phyloP scores from a whole-genome alignment of 2,113 vertebrate genomes.

The Rallus limicola region DNA sequence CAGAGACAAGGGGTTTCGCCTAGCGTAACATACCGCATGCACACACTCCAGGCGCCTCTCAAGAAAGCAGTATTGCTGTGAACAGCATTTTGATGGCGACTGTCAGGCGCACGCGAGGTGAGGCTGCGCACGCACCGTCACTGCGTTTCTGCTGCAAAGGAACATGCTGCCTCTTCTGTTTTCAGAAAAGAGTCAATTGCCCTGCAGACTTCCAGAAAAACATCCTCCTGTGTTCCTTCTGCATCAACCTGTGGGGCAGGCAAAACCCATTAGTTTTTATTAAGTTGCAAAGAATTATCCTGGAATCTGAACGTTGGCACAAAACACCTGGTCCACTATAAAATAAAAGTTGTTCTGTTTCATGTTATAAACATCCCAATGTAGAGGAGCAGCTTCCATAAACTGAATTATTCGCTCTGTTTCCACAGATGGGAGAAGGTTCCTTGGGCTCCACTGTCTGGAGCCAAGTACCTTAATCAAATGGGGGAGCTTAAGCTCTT shows the following conservation, averaged over 20 bases:
- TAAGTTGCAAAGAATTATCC: background rate
- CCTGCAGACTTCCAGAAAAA: constrained; percentile 87
- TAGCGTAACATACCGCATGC: constrained; percentile 40
- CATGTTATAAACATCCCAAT: background rate
- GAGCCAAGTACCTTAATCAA: background rate
- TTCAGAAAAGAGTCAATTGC: constrained; percentile 81
- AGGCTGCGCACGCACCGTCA: background rate
- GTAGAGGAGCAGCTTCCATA: background rate
- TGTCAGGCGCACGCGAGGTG: background rate
- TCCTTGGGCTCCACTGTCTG: background rate
- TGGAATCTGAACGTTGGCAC: background rate
- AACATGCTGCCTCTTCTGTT: constrained; percentile 20
- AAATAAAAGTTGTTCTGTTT: background rate
- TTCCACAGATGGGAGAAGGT: background rate
- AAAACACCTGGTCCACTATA: background rate
- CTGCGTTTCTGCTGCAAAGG: constrained; percentile 1
- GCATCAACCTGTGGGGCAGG: constrained; percentile 84
- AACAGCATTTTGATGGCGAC: background rate
- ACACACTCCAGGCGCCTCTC: constrained; percentile 36
- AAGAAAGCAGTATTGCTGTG: constrained; percentile 39
- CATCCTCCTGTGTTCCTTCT: constrained; percentile 85
- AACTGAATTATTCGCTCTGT: background rate
- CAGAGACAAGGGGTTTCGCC: background rate
- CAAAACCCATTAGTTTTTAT: background rate
- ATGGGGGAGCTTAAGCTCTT: background rate